Evolutionary conservation across 1,140 invertebrate genomes (phyloP).

Genomic region (Coenobita brevimanus): DNA sequence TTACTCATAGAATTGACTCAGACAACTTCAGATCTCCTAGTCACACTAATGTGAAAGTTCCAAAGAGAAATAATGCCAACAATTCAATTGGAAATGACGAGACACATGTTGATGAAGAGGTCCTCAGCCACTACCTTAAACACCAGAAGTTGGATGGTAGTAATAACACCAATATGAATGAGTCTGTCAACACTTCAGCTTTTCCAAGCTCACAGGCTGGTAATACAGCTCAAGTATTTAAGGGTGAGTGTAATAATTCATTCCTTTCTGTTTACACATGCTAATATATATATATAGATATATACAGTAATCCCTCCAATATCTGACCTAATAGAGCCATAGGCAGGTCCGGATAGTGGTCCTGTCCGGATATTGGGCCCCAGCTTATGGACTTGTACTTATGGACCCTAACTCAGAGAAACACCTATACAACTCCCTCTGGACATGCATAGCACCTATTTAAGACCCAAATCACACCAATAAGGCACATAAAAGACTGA

Average conservation of each 20-base stretch:
- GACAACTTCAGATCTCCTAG: neutral
- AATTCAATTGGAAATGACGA: neutral
- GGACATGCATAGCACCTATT: no score
- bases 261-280: no score
- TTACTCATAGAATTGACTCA: slow-evolving; percentile 12
- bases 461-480: no score
- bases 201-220: slow-evolving; percentile 29
- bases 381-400: no score
- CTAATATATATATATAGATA: no score
- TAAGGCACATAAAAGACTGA: no score
- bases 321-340: no score
- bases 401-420: no score
- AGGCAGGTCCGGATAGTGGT: no score
- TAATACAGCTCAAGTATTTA: slow-evolving; percentile 8
- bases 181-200: slow-evolving; percentile 32
- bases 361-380: no score
- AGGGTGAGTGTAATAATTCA: slow-evolving; percentile 36
- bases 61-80: neutral
- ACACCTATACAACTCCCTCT: no score
- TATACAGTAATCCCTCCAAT: no score
- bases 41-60: neutral
- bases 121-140: slow-evolving; percentile 44
- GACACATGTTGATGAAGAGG: slow-evolving; percentile 47
- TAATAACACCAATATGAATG: neutral
- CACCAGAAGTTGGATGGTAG: neutral